Evolutionary conservation across 1,140 invertebrate genomes (phyloP), one percentile per base, ranked within the genome.

Genomic region (Popillia japonica): DNA sequence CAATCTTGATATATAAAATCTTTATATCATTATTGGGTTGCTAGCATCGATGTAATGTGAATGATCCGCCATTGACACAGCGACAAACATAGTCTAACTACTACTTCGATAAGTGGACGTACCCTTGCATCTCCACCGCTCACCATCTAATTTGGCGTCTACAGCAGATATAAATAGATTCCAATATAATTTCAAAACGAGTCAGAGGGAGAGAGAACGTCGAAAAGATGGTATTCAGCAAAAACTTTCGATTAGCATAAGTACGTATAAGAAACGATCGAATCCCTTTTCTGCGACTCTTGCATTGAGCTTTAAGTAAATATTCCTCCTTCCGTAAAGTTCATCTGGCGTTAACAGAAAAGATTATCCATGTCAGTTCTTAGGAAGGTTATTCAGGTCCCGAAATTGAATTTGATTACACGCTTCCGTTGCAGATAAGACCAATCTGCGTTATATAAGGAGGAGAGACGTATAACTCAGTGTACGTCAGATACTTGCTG

Each of bases 321-420:
- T 48, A 48, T 48, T 48, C 44, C 44, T 48, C 44, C 17, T 48
- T n/a, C 11, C 8, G 44, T n/a, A n/a, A 48, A 14, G 44, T 48
- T 48, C 44, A 48, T 48, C 44, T 48, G 8, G 44, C 44, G 44
- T 76, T 79, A 79, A 79, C 75, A 80, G 79, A 77, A 77, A 40
- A 81, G 81, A 81, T 80, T 81, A 81, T 80, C 81, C 76, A 78
- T 81, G 81, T 80, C 81, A 80, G 17, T 73, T 77, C 72, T 76
- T 61, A 64, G 76, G 61, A 77, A 77, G 34, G 75, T n/a, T 73
- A 77, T 80, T 74, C 68, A 79, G 76, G 44, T 48, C 44, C 64
- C 78, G 78, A 81, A 82, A 82, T 82, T 82, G 80, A 82, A 82
- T 82, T 82, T 82, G 81, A 82, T 82, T 82, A 82, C 80, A 79